These are phyloP conservation scores for Bostrychus sinensis DNA, from an alignment of 2,113 vertebrate species.

Conservation along the genomic window DNA sequence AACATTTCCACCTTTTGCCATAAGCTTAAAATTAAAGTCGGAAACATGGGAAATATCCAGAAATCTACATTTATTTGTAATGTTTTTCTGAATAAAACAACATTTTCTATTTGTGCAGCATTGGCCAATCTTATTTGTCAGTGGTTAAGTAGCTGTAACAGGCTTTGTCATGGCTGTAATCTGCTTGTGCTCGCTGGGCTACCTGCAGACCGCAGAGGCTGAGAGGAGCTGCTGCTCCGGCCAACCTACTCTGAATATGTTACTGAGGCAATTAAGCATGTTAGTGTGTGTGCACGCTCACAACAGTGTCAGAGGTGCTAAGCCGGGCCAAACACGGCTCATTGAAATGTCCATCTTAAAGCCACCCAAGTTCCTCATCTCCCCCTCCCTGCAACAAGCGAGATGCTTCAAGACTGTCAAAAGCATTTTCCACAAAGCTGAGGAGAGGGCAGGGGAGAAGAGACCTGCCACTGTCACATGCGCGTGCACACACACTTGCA, in stretches of 20 bases:
- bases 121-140: conserved; percentile 71
- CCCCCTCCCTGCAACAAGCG: conserved; percentile 66
- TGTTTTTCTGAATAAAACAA: conserved; percentile 22
- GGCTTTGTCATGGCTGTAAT: conserved; percentile 75
- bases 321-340: conserved; percentile 68
- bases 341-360: conserved; percentile 78
- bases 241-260: conserved; percentile 62
- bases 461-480: conserved; percentile 72
- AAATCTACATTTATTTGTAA: conserved; percentile 7
- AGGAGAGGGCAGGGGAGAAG: conserved; percentile 63
- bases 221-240: conserved; percentile 41
- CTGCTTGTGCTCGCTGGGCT: conserved; percentile 70
- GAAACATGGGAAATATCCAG: background rate
- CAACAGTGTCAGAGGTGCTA: conserved; percentile 67
- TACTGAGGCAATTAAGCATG: conserved; percentile 70
- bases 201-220: conserved; percentile 61
- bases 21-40: conserved; percentile 1
- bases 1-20: conserved; percentile 18
- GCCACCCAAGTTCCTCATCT: conserved; percentile 72
- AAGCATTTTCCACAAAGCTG: conserved; percentile 81
- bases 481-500: conserved; percentile 65
- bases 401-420: conserved; percentile 83
- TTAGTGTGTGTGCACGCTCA: conserved; percentile 62
- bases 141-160: conserved; percentile 75
- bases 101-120: conserved; percentile 55